Evolutionary conservation across 2,888 invertebrate species (phyloP).

Genomic region (Clivina fossor): DNA sequence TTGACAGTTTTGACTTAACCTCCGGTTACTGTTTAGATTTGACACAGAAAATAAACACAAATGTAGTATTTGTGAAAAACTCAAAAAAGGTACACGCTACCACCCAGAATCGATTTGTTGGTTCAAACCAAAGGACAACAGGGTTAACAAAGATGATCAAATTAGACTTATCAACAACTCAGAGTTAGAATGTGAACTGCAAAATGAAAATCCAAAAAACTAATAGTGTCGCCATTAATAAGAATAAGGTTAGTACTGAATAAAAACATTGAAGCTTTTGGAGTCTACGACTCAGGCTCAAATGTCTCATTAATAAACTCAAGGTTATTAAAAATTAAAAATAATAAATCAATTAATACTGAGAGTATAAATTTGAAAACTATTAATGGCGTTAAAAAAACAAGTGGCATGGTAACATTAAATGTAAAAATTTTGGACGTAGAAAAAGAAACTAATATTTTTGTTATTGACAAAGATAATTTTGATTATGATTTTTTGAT

Average conservation of each 20-base stretch:
- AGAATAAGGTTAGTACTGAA: conserved; percentile 39
- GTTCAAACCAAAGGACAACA: conserved; percentile 20
- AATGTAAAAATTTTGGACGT: conserved; percentile 19
- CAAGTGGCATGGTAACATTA: conserved; percentile 33
- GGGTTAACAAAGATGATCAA: conserved; percentile 4
- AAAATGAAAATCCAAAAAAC: conserved; percentile 34
- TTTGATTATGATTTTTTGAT: no score
- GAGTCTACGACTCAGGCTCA: no score
- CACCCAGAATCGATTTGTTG: conserved; percentile 19
- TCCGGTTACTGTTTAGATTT: no score
- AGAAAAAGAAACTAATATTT: conserved; percentile 16
- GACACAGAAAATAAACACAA: no score
- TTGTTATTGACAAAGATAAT: no score
- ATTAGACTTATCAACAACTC: conserved; percentile 36
- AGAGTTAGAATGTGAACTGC: conserved; percentile 37
- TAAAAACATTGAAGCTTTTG: conserved; percentile 36
- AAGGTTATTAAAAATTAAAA: conserved; percentile 33
- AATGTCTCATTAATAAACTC: conserved; percentile 44
- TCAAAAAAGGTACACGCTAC: conserved; percentile 25
- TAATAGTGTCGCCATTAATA: conserved; percentile 37
- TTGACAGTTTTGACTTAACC: no score
- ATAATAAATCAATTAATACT: conserved; percentile 19
- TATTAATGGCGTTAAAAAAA: conserved; percentile 32
- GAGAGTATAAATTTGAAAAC: conserved; percentile 17
- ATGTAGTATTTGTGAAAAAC: no score